Percentiles rank a stretch among this genome's conserved stretches.
phyloP scores from a whole-genome alignment of 1,140 invertebrate species.

The Drusus annulatus region DNA sequence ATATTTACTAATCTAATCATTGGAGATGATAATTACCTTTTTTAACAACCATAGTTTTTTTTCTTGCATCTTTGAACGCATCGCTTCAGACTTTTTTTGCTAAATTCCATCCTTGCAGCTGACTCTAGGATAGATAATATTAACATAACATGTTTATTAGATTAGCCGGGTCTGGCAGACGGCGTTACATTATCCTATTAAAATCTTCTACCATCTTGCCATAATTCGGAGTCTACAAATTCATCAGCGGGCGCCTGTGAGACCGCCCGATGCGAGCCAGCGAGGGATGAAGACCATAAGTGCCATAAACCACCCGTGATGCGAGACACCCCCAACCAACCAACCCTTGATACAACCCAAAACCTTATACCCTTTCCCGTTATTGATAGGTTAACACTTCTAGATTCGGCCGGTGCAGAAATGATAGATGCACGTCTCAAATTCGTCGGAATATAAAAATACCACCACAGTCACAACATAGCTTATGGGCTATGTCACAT shows the following conservation, averaged over 20 bases:
- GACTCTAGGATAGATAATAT: constrained; percentile 2
- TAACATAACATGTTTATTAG: constrained; percentile 21
- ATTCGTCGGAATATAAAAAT: not conserved
- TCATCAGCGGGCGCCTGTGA: not conserved
- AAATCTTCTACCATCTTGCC: not conserved
- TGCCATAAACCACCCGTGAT: constrained; percentile 29
- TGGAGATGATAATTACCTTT: no score
- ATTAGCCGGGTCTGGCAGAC: not conserved
- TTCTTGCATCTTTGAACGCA: no score
- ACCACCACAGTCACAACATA: not conserved
- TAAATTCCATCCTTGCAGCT: not conserved
- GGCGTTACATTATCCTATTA: not conserved
- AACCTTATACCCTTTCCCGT: not conserved
- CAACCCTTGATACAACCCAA: not conserved
- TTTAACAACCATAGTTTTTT: no score
- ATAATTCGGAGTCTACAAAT: constrained; percentile 1
- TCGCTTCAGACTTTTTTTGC: no score
- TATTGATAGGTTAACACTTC: constrained; percentile 1
- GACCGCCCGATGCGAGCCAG: constrained; percentile 20
- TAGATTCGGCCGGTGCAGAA: not conserved
- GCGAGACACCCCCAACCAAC: not conserved
- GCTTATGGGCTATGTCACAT: not conserved
- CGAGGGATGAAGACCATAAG: constrained; percentile 16
- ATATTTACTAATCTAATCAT: no score
- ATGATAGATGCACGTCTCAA: not conserved